These are phyloP conservation scores for Palaemon carinicauda DNA, from an alignment of 1,140 invertebrate species.

Conservation along the genomic window DNA sequence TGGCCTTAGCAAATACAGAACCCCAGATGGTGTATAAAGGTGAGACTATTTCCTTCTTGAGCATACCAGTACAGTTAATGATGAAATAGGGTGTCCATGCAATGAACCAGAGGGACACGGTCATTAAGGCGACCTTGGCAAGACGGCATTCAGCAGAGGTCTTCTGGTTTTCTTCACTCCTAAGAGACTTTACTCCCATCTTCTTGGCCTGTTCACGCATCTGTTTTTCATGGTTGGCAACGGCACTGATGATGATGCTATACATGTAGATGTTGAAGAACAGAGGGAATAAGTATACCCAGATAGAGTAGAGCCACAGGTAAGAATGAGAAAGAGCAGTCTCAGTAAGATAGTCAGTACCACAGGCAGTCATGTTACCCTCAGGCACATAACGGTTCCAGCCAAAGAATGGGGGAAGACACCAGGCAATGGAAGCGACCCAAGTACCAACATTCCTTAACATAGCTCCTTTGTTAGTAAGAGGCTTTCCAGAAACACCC, in stretches of 20 bases:
- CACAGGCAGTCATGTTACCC: constrained; percentile 44
- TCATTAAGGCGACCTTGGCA: constrained; percentile 65
- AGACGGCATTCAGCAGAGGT: constrained; percentile 36
- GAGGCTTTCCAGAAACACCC: not conserved
- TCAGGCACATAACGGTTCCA: constrained; percentile 61
- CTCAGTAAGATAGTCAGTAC: not conserved
- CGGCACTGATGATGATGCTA: constrained; percentile 65
- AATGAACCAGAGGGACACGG: constrained; percentile 63
- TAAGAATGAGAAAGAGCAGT: not conserved
- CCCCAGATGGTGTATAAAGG: constrained; percentile 53
- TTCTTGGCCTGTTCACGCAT: not conserved
- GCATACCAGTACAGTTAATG: constrained; percentile 61
- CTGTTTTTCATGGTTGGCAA: constrained; percentile 64
- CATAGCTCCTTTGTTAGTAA: not conserved
- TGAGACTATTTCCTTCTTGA: constrained; percentile 60
- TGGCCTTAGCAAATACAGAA: constrained; percentile 47
- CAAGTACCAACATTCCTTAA: not conserved
- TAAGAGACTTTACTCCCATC: constrained; percentile 62
- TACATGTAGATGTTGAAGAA: constrained; percentile 64
- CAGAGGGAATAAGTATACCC: constrained; percentile 50
- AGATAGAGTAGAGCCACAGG: not conserved
- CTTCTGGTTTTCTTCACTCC: constrained; percentile 59
- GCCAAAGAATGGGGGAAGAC: constrained; percentile 59
- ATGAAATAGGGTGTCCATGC: constrained; percentile 65
- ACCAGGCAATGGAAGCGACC: not conserved